phyloP scores from a whole-genome alignment of 2,888 invertebrate species.

The Mactromeris polynyma region DNA sequence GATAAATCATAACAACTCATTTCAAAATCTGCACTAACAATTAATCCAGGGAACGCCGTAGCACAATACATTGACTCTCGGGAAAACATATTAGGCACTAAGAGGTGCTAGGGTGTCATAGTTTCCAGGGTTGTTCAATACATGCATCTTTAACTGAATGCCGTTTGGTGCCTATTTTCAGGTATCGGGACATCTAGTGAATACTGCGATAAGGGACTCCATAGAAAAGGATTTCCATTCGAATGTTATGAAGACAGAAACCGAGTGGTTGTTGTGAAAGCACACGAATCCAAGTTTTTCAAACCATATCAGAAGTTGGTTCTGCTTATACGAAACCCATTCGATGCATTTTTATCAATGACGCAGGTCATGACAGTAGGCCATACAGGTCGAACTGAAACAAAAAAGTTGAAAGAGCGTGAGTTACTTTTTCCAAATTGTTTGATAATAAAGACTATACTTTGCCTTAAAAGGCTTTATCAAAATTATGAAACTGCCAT shows the following conservation, averaged over 20 bases:
- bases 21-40: too few relatives aligned
- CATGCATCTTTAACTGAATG: too few relatives aligned
- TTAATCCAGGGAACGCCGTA: too few relatives aligned
- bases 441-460: too few relatives aligned
- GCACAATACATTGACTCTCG: too few relatives aligned
- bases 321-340: not conserved
- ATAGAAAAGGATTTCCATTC: conserved; percentile 20
- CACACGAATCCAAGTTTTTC: conserved; percentile 12
- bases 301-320: conserved; percentile 14
- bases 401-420: not conserved
- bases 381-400: not conserved
- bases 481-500: too few relatives aligned
- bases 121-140: too few relatives aligned
- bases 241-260: conserved; percentile 14
- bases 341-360: not conserved
- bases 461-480: too few relatives aligned
- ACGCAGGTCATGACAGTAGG: conserved; percentile 15
- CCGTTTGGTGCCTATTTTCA: not conserved
- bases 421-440: too few relatives aligned
- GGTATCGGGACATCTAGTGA: conserved; percentile 33
- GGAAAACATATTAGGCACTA: too few relatives aligned
- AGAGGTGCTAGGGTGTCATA: too few relatives aligned
- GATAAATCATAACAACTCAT: too few relatives aligned
- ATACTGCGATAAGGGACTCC: conserved; percentile 23
- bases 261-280: conserved; percentile 17